These are phyloP conservation scores for Euclidia mi DNA, from an alignment of 2,888 invertebrate species.

Conservation along the genomic window DNA sequence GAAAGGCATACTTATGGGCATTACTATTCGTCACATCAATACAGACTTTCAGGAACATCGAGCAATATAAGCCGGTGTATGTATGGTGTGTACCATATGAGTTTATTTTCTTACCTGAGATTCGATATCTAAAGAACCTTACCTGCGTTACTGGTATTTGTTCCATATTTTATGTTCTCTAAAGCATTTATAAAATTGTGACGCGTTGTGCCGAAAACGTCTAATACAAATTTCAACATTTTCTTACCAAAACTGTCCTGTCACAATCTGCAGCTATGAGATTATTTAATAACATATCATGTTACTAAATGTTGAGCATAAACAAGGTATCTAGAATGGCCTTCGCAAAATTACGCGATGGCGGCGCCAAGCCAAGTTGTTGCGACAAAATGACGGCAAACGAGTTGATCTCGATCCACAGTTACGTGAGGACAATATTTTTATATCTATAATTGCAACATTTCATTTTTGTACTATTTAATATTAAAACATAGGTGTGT, in stretches of 20 bases:
- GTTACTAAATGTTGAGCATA: slow-evolving; percentile 11
- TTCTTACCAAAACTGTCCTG: neutral
- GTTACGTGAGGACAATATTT: slow-evolving; percentile 23
- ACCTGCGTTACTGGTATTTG: too few species aligned
- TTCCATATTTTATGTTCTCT: too few species aligned
- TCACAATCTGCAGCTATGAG: neutral
- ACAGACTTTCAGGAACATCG: too few species aligned
- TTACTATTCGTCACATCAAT: too few species aligned
- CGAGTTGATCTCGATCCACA: slow-evolving; percentile 28
- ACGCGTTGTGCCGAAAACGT: neutral
- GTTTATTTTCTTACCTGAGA: too few species aligned
- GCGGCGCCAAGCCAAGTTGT: slow-evolving; percentile 29
- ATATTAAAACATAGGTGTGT: too few species aligned
- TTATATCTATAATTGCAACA: slow-evolving; percentile 15
- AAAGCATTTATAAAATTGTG: neutral
- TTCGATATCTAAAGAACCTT: too few species aligned
- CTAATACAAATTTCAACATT: neutral
- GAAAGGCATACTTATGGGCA: too few species aligned
- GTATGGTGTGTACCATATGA: too few species aligned
- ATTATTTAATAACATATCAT: neutral
- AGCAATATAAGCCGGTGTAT: too few species aligned
- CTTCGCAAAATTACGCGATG: slow-evolving; percentile 41
- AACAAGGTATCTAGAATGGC: slow-evolving; percentile 26
- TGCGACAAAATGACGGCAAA: slow-evolving; percentile 38
- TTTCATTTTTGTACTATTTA: neutral